Base-by-base conservation (phyloP, 2,888 invertebrate genomes). In the Drosophila nr. fundita region DNA sequence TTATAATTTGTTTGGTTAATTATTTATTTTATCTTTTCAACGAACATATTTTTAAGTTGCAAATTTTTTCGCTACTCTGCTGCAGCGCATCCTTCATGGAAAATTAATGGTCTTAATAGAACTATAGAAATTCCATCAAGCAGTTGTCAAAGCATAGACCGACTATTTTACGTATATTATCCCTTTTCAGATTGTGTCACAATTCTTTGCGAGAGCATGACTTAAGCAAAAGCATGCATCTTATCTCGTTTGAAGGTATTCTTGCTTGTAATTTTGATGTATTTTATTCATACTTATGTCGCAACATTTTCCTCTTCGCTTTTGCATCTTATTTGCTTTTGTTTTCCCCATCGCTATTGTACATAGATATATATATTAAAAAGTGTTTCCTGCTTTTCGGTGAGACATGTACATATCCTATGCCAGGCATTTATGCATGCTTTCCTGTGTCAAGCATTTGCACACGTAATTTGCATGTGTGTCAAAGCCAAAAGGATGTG, bases 401-500 rank as follows among this genome's bases (percentile, higher is more conserved):
- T 29, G 71, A 70, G 67, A 68, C 72, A 62, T 64, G 78, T 68
- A 71, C 24, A 45, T 52, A 34, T 68, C 71, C 63, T 57, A 49
- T 69, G 59, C 62, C 57, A 61, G 32, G 42, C 71, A 75, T 70
- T 67, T 67, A 71, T 74, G 65, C 66, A 68, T 52, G 58, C 60
- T 40, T 58, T 57, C 66, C 63, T 70, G 67, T 62, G 60, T 68
- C 64, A 79, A 66, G 76, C n/a, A 58, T 54, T 5, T 50, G 36
- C 48, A 45, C 57, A 54, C 48, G 60, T 66, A 68, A 58, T 70
- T 70, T 83, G 70, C 84, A 87, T 84, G 80, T 82, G 84, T 83
- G 87, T 80, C 80, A 87, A 83, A 83, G 77, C 82, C 83, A 64
- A 61, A 66, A 55, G 71, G 48, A 53, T 75, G 50, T 68, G 42